These are phyloP conservation scores for Sapajus apella DNA, from an alignment of 2,113 vertebrate genomes.

Conservation along the genomic window DNA sequence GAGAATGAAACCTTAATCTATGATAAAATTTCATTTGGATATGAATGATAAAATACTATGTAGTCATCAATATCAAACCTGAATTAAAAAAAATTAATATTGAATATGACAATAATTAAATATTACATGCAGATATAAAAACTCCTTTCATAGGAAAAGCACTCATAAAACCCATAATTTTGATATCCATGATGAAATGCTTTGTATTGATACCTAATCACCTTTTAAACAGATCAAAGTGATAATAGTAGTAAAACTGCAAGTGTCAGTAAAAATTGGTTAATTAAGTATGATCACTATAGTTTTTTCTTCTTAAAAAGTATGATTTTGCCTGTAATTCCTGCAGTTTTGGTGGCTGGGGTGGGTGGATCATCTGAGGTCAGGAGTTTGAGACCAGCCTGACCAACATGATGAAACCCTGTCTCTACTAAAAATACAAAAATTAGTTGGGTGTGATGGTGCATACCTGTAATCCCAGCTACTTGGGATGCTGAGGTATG, in stretches of 20 bases:
- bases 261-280: conserved; percentile 45
- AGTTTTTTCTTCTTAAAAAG: neutral
- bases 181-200: conserved; percentile 25
- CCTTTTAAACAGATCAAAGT: conserved; percentile 52
- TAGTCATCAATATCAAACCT: neutral
- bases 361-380: too few species aligned
- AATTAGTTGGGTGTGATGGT: too few species aligned
- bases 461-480: too few species aligned
- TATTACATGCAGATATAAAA: neutral
- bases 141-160: neutral
- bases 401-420: too few species aligned
- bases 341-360: too few species aligned
- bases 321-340: too few species aligned
- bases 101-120: neutral
- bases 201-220: conserved; percentile 54
- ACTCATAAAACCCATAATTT: neutral
- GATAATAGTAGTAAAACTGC: conserved; percentile 28
- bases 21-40: neutral
- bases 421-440: too few species aligned
- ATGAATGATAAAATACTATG: neutral
- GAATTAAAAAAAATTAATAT: neutral
- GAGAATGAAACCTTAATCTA: neutral
- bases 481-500: too few species aligned
- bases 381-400: too few species aligned
- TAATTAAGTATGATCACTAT: neutral